A percentile compares a stretch with the other conserved stretches of the same genome.
phyloP scores from a whole-genome alignment of 53 echinoderm and acorn worm genomes.

The Mesocentrotus franciscanus region DNA sequence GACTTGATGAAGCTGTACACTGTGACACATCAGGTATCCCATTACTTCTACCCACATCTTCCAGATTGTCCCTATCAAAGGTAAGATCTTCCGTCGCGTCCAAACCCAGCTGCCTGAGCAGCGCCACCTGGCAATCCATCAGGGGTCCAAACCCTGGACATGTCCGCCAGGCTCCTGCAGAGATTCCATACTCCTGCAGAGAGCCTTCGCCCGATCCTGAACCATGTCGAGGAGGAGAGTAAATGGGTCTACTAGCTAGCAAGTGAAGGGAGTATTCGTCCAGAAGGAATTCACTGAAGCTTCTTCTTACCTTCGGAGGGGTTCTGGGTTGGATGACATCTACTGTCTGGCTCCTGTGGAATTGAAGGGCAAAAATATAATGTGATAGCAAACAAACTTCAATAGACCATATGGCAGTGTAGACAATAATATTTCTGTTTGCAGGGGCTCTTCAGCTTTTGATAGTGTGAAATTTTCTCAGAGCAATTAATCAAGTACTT shows the following conservation, averaged over 20 bases:
- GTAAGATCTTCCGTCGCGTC: background rate
- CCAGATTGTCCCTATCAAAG: background rate
- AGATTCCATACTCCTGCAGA: background rate
- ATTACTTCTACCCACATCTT: background rate
- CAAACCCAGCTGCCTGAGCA: slow-evolving; percentile 6
- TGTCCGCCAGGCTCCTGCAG: background rate
- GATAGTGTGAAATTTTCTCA: no score
- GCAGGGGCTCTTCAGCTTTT: no score
- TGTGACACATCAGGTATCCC: background rate
- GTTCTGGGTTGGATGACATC: background rate
- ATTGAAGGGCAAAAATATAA: no score
- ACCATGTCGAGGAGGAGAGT: background rate
- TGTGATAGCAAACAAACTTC: no score
- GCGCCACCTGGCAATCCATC: background rate
- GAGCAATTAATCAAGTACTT: no score
- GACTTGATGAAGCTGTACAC: background rate
- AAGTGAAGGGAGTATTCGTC: slow-evolving; percentile 38
- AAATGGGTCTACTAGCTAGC: background rate
- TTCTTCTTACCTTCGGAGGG: slow-evolving; percentile 37
- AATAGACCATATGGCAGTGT: no score
- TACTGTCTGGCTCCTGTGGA: background rate
- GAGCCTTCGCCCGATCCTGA: background rate
- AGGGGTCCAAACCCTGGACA: slow-evolving; percentile 14
- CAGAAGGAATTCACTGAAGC: slow-evolving; percentile 31
- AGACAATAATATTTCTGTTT: no score